Evolutionary conservation across 2,113 vertebrate species (phyloP), one percentile per base, ranked within the genome.

Genomic region (Paratilapia polleni): DNA sequence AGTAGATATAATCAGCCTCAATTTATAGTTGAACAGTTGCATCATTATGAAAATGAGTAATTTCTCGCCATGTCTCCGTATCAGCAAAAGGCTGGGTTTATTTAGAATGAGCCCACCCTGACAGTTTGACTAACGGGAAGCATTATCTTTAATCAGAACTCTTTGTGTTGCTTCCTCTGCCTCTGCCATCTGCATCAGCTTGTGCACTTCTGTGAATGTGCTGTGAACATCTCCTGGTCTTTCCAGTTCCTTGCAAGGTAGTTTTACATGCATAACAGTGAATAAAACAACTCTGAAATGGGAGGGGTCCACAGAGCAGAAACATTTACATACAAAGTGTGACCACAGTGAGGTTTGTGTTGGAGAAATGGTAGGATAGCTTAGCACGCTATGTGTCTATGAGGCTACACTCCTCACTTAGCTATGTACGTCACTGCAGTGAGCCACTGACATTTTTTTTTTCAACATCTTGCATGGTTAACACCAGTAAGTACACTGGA

Each of bases 71-170:
- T 85, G 80, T 84, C 82, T 88, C 76, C 31, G 1, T 64, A 77
- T 89, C 83, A 86, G 87, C 81, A 88, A 90, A 92, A 81, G 83
- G 70, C 70, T 54, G 79, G 59, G 86, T 85, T 87, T 87, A 90
- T 93, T 94, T 91, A 94, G 84, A 59, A 20, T 81, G 82, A 88
- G 87, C 78, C 84, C 54, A 68, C 74, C 81, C 88, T 78, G 85
- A 91, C 82, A 84, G 77, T 90, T 89, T 91, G 91, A 95, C 90
- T 91, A 92, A 93, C 88, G 87, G 90, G 83, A 82, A 78, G 77
- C 90, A 89, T 94, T 94, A 91, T 93, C 89, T 91, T 89, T 90
- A 95, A 95, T 96, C 95, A 95, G 89, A 95, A 94, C 54, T 90
- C 93, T 94, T 96, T 95, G 94, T 95, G 89, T 82, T 47, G 85